A percentile compares a stretch with the other conserved stretches of the same genome.
Conservation (phyloP, 2,888 invertebrate genomes). For the Eupithecia dodoneata region DNA sequence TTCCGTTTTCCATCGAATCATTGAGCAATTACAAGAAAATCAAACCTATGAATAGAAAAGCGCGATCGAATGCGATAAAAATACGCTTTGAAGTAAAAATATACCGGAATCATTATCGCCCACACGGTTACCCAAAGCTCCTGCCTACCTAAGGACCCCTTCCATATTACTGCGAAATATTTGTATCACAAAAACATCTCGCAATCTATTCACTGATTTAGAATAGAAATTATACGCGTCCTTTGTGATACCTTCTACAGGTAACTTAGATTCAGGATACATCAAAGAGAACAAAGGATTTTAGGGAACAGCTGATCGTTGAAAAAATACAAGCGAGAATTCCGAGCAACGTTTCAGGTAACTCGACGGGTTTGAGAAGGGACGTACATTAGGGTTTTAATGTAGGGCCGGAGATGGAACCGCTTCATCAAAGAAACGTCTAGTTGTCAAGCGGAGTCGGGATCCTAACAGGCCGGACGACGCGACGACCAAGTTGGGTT, state of each 20-base stretch:
- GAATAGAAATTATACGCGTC: slow-evolving; percentile 38
- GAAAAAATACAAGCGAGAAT: slow-evolving; percentile 41
- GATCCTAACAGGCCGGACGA: background rate
- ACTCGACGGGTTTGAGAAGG: slow-evolving; percentile 28
- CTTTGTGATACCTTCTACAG: slow-evolving; percentile 39
- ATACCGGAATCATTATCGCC: slow-evolving; percentile 11
- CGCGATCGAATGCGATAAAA: background rate
- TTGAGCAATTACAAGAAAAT: too few relatives aligned
- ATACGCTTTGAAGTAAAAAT: slow-evolving; percentile 8
- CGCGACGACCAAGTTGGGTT: slow-evolving; percentile 33
- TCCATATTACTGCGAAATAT: slow-evolving; percentile 30
- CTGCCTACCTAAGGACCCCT: slow-evolving; percentile 13
- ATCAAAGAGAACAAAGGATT: slow-evolving; percentile 42
- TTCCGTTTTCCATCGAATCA: background rate
- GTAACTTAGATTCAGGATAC: slow-evolving; percentile 36
- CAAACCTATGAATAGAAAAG: background rate
- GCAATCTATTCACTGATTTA: slow-evolving; percentile 33
- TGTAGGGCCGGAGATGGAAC: slow-evolving; percentile 1
- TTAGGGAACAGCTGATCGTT: slow-evolving; percentile 44
- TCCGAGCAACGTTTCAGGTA: slow-evolving; percentile 40
- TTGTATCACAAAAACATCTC: slow-evolving; percentile 28
- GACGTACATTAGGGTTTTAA: slow-evolving; percentile 23
- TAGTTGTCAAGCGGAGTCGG: background rate
- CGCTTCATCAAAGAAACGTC: slow-evolving; percentile 21
- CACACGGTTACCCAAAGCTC: slow-evolving; percentile 39